Base-by-base conservation (phyloP, 1,140 invertebrate species). In the Diorhabda carinulata region DNA sequence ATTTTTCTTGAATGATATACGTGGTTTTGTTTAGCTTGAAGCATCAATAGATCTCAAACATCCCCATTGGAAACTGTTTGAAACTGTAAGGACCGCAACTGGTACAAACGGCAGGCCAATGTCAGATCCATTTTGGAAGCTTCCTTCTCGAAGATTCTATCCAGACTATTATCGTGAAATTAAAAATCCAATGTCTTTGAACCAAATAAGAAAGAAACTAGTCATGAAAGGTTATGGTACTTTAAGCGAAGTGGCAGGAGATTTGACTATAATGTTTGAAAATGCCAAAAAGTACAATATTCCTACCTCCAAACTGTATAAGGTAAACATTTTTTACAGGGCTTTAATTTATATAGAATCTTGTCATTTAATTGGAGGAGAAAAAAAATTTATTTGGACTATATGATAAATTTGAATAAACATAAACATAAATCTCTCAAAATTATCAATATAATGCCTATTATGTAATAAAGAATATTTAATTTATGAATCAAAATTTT, bases 151-250 rank as follows among this genome's bases (percentile, higher is more conserved):
- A 70, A 84, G 92, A 43, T 90, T 89, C 71, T 98, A 99, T 84
- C 94, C 97, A 1, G 98, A 99, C 84, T 99, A 99, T 80, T 99
- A 98, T 82, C 93, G 94, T 76, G 94, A 96, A 79, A 99, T 99
- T 61, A 95, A 95, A 78, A 93, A 95, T 80, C 97, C 98, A 0
- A 91, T 99, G 72, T 97, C 97, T 0, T 82, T 99, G 71, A 89
- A 91, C 66, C 94, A 98, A 83, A 98, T 99, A 68, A 89, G 92
- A 70, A 91, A 92, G 62, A 97, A 97, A 84, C 88, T 98, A 41
- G 91, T 94, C 81, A 90, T 88, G 78, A 91, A 92, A 40, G 88
- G 89, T 72, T 98, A 98, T 82, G 90, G 88, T 3, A 93, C 91
- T 9, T 83, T 98, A 3, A 92, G 90, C 70, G 94, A 98, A 82